Evolutionary conservation across 2,113 vertebrate genomes (phyloP), one percentile per base, ranked within the genome.

Genomic region (Otus sunia): DNA sequence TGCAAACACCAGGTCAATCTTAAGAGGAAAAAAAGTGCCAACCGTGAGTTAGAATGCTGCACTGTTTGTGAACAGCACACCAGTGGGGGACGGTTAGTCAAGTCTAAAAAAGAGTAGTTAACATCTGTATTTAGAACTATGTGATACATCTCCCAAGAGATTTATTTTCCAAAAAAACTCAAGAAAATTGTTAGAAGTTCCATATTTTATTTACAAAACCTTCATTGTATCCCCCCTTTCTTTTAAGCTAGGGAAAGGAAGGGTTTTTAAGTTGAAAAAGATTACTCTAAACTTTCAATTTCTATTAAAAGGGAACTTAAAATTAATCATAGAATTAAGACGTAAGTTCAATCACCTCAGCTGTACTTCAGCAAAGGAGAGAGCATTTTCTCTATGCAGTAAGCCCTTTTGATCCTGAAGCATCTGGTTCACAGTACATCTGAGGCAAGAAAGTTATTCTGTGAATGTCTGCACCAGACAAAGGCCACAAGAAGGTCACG

Each of bases 1-100:
- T 92, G 99, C 99, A 98, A 99, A 99, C 74, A 99, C 98, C 10
- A 99, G 98, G 95, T 99, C 99, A 96, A 99, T 99, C 99, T 99
- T 96, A 62, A 76, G 77, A 91, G 76, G 72, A 34, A 41, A 41
- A 73, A 80, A 50, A 50, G 62, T 6, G 12, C 25, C 69, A 85
- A n/a, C 20, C 2, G 0, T 26, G 10, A 86, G 29, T 91, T 45
- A 22, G 4, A 62, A 29, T 2, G 39, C 26, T 2, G 1, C 26
- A n/a, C 30, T 66, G 7, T 9, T 53, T 32, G n/a, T 11, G 5
- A 83, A 53, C 6, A 30, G 19, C 41, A 69, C 15, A 19, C 29
- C 34, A 64, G 8, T 1, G 3, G 19, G 37, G 29, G 29, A 68
- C 34, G 49, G 12, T 43, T 21, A 21, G 21, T 22, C 27, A 27